Evolutionary conservation across 2,113 vertebrate genomes (phyloP).

Genomic region (Corvus hawaiiensis): DNA sequence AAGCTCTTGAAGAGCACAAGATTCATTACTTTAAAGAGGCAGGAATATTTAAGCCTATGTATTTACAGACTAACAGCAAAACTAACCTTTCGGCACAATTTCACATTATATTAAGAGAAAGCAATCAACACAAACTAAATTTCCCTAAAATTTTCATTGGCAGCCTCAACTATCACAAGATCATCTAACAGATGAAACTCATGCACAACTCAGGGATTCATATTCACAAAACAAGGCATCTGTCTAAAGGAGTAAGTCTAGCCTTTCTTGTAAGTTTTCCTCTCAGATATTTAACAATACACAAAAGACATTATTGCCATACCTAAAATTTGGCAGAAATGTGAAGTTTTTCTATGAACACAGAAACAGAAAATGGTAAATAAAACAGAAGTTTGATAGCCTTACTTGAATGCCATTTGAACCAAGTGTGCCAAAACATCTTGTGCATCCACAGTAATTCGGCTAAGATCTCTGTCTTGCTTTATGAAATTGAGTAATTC

Average conservation of each 20-base stretch:
- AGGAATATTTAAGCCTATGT: background rate
- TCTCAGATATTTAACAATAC: background rate
- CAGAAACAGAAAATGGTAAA: background rate
- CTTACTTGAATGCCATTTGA: constrained; percentile 98
- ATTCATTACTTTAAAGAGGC: background rate
- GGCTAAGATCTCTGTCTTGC: constrained; percentile 93
- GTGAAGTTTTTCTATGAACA: background rate
- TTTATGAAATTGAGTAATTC: constrained; percentile 98
- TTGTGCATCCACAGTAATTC: constrained; percentile 92
- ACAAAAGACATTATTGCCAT: background rate
- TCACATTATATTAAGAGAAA: background rate
- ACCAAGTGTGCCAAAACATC: constrained; percentile 95
- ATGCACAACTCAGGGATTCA: background rate
- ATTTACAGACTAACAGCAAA: background rate
- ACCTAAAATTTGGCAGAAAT: background rate
- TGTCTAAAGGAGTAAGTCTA: background rate
- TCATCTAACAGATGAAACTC: background rate
- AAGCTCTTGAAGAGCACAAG: background rate
- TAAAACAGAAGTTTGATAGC: background rate
- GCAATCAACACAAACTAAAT: background rate
- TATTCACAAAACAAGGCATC: background rate
- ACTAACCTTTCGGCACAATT: background rate
- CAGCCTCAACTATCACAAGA: background rate
- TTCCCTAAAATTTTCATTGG: background rate
- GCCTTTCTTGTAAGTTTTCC: background rate